Conservation (phyloP, 1,140 invertebrate species). For the Aphelinus certus region DNA sequence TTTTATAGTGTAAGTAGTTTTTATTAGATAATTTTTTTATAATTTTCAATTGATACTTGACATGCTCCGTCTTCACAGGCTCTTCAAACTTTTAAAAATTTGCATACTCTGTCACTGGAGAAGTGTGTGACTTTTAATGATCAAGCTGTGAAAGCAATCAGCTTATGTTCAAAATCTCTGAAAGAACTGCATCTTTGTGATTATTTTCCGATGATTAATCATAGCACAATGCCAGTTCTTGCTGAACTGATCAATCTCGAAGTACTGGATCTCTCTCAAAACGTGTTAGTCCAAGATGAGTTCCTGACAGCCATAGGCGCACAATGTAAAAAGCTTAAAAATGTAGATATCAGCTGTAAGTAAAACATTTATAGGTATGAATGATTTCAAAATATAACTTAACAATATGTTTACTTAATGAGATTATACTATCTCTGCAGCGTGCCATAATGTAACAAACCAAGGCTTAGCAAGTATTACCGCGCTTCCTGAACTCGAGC, state of each 20-base stretch:
- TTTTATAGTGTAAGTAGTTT: slow-evolving; percentile 49
- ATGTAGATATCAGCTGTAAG: slow-evolving; percentile 48
- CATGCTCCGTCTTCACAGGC: slow-evolving; percentile 39
- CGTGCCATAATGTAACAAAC: slow-evolving; percentile 43
- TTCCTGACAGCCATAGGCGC: slow-evolving; percentile 42
- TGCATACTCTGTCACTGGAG: slow-evolving; percentile 44
- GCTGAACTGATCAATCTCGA: slow-evolving; percentile 49
- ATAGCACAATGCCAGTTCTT: slow-evolving; percentile 41
- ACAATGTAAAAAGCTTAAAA: slow-evolving; percentile 45
- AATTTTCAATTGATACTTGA: neutral
- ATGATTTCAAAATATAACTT: neutral
- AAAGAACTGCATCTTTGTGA: slow-evolving; percentile 42
- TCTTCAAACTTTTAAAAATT: slow-evolving; percentile 43
- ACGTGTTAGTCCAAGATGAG: slow-evolving; percentile 38
- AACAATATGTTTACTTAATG: neutral
- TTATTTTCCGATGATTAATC: slow-evolving; percentile 39
- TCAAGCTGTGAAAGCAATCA: slow-evolving; percentile 42
- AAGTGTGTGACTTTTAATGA: slow-evolving; percentile 41
- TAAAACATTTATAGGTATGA: slow-evolving; percentile 16
- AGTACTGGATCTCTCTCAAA: slow-evolving; percentile 41
- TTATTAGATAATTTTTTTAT: slow-evolving; percentile 1
- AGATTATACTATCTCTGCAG: slow-evolving; percentile 39
- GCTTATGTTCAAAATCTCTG: slow-evolving; percentile 39
- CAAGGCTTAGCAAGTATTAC: slow-evolving; percentile 44
- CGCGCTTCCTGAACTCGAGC: slow-evolving; percentile 46